phyloP scores from a whole-genome alignment of 2,888 invertebrate genomes.

The Scrobipalpa costella region DNA sequence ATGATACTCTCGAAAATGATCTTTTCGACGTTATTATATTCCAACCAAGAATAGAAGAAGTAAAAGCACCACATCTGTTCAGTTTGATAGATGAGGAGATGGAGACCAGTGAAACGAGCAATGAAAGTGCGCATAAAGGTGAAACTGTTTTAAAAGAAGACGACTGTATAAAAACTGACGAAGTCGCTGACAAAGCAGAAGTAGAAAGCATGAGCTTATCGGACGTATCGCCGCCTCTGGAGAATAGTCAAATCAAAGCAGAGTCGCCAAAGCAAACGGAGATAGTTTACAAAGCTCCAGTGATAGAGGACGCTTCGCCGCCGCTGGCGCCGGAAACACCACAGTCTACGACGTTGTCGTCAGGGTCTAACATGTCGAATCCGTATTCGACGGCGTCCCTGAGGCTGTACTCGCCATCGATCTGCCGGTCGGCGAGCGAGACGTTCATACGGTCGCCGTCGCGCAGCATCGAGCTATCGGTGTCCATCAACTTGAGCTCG shows the following conservation, averaged over 20 bases:
- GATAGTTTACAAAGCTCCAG: neutral
- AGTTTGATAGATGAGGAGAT: conserved; percentile 47
- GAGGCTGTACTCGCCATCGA: conserved; percentile 68
- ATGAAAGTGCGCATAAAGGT: conserved; percentile 31
- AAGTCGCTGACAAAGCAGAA: conserved; percentile 40
- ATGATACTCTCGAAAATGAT: conserved; percentile 37
- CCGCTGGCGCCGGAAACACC: conserved; percentile 52
- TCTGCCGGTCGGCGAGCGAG: conserved; percentile 73
- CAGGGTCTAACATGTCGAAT: too few species aligned
- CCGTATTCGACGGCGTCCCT: too few species aligned
- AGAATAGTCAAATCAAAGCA: conserved; percentile 40
- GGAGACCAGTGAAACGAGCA: conserved; percentile 44
- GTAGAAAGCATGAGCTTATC: conserved; percentile 56
- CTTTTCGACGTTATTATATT: conserved; percentile 1
- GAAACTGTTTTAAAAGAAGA: conserved; percentile 32
- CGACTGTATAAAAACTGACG: conserved; percentile 35
- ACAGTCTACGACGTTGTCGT: conserved; percentile 43
- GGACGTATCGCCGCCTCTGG: conserved; percentile 60
- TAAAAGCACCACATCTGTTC: conserved; percentile 44
- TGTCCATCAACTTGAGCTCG: conserved; percentile 53
- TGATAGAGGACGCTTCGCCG: conserved; percentile 19
- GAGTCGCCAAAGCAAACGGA: conserved; percentile 41
- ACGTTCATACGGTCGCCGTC: conserved; percentile 60
- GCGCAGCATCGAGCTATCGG: conserved; percentile 50
- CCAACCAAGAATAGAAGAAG: conserved; percentile 28